Base-by-base conservation (phyloP, 2,888 invertebrate genomes). In the Acanthosepion esculentum region DNA sequence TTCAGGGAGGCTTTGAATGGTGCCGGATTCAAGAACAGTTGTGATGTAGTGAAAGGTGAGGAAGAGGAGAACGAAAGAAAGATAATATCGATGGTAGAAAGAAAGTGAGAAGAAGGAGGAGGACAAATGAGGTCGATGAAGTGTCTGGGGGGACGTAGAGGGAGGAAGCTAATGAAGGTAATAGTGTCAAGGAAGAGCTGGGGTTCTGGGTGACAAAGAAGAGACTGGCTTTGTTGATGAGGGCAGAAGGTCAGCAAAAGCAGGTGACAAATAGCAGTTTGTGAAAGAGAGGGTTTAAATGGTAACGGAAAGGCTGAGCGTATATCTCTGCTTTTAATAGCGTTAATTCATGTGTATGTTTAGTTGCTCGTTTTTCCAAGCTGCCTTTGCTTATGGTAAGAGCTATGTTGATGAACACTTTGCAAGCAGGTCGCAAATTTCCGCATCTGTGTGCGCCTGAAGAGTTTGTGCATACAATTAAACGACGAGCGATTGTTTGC, bases 231-330 rank as follows among this genome's bases (percentile, higher is more conserved):
- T 50, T 93, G 93, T 48, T 93, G 15, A 29, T 15, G 50, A n/a
- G 93, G 48, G 48, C 93, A 48, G 48, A 29, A 53, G 93, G 93
- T 48, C 93, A 93, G 10, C 50, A 53, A 93, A 93, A 20, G 53
- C 50, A 93, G 93, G 78, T 78, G 78, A 78, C 78, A 78, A 78
- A 78, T 78, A 33, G 78, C 78, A 10, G 78, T 78, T 78, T 78
- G 78, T 15, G 78, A 78, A n/a, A 3, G 78, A 8, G 12, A 33
- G n/a, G 78, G 78, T 12, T 78, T 78, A 78, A n/a, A n/a, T 6
- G 20, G 78, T n/a, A 78, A 12, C n/a, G n/a, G n/a, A 18, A 29
- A n/a, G n/a, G 10, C 8, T 4, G 10, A 78, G 78, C 0, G 78
- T 78, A n/a, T n/a, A n/a, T 78, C 1, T 8, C 0, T n/a, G n/a